phyloP scores from a whole-genome alignment of 2,797 vertebrate genomes.

The Oreochromis grahami region DNA sequence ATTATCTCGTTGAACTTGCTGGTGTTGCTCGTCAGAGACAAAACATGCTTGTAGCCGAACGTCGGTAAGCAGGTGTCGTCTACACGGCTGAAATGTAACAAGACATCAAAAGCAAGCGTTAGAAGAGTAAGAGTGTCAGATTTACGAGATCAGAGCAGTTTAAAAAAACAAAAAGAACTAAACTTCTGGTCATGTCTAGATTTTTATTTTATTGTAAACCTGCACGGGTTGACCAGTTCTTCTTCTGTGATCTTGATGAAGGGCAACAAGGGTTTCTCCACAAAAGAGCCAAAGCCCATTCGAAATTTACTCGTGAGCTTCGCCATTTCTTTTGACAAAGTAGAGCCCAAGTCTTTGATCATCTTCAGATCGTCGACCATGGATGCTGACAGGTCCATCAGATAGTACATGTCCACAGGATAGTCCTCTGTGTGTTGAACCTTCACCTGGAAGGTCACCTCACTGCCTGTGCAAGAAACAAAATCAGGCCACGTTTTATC shows the following conservation, averaged over 20 bases:
- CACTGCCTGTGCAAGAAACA: conserved; percentile 74
- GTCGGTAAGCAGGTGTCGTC: conserved; percentile 79
- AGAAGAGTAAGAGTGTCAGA: not conserved
- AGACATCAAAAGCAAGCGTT: not conserved
- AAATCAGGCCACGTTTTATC: not conserved
- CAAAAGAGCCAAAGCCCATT: conserved; percentile 96
- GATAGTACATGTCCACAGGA: conserved; percentile 96
- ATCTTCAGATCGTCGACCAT: conserved; percentile 90
- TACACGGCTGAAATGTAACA: conserved; percentile 68
- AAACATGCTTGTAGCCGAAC: conserved; percentile 92
- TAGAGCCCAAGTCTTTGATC: conserved; percentile 91
- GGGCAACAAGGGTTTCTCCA: conserved; percentile 95
- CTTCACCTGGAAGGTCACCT: conserved; percentile 87
- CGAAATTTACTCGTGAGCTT: conserved; percentile 94
- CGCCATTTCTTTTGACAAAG: conserved; percentile 92
- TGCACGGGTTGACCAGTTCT: conserved; percentile 89
- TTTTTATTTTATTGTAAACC: conserved; percentile 65
- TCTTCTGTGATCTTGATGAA: conserved; percentile 87
- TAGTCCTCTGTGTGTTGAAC: conserved; percentile 94
- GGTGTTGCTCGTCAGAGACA: conserved; percentile 88
- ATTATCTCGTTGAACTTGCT: conserved; percentile 92
- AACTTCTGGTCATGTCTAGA: not conserved
- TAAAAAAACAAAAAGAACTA: not conserved
- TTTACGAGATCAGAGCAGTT: not conserved
- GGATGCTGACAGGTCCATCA: conserved; percentile 98